Base-by-base conservation (phyloP, 1,140 invertebrate genomes). In the Heliconius hewitsoni region DNA sequence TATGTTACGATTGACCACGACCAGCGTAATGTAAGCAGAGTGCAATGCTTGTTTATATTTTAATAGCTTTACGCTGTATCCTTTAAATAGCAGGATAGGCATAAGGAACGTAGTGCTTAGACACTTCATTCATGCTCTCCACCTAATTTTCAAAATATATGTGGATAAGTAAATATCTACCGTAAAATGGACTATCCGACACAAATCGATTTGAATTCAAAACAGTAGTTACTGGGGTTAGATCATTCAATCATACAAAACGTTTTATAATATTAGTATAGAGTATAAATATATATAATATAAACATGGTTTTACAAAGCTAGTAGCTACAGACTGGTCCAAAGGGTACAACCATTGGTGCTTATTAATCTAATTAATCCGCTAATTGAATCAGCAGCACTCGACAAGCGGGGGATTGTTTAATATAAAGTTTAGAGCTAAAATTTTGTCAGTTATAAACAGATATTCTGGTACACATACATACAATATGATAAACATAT, bases 321-420 rank as follows among this genome's bases (percentile, higher is more conserved):
- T 30, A 30, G 60, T 66, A 66, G n/a, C n/a, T 23, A 57, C 23
- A 23, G 60, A 66, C 2, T 30, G 60, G 60, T 4, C 60, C 60
- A 13, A 27, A 30, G 11, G 11, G 60, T 27, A 27, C 60, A 37
- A 4, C 27, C 60, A 66, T 66, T 66, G 60, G 60, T 30, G 60
- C 27, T 66, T 66, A 76, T 76, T 76, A 76, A 70, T 76, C 37
- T 60, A 76, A 76, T 76, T 76, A 70, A 71, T 70, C 37, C 74
- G 60, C 19, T 76, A 76, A 76, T 76, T 76, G 57, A 76, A 76
- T 76, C 37, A 66, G 23, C 23, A 46, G 66, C 74, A 42, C 74
- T 55, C 55, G 19, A 76, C 74, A 76, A 66, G 52, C 57, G 23
- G 23, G 23, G 30, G 57, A 16, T 30, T 50, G 23, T 71, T 46